phyloP scores from a whole-genome alignment of 2,888 invertebrate genomes.

The Hydrotaea diabolus region DNA sequence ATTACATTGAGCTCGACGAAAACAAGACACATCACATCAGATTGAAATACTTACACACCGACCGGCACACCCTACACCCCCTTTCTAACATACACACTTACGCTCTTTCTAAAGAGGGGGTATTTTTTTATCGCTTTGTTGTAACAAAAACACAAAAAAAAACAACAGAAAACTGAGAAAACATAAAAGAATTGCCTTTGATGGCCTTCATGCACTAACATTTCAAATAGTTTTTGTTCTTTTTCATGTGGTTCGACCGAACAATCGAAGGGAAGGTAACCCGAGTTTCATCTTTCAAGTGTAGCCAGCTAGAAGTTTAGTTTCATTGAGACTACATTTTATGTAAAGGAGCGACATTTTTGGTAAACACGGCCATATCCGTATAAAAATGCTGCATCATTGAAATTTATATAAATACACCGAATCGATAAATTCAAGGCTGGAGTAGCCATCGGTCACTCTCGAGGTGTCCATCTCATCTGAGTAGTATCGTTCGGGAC shows the following conservation, averaged over 20 bases:
- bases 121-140: conserved; percentile 49
- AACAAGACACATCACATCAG: conserved; percentile 59
- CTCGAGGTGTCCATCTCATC: too few relatives aligned
- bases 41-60: conserved; percentile 53
- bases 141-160: conserved; percentile 35
- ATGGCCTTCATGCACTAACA: conserved; percentile 63
- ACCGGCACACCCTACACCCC: background rate
- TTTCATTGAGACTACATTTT: too few relatives aligned
- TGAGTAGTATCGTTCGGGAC: too few relatives aligned
- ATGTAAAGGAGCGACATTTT: too few relatives aligned
- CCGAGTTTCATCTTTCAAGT: background rate
- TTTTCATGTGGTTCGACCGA: conserved; percentile 7
- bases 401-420: too few relatives aligned
- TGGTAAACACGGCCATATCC: too few relatives aligned
- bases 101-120: background rate
- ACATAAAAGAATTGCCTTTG: conserved; percentile 56
- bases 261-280: conserved; percentile 44
- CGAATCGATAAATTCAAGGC: too few relatives aligned
- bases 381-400: too few relatives aligned
- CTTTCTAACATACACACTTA: background rate
- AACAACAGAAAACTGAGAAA: conserved; percentile 31
- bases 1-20: conserved; percentile 45
- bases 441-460: too few relatives aligned
- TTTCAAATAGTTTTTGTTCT: conserved; percentile 49
- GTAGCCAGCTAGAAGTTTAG: too few relatives aligned